These are phyloP conservation scores for Cranoglanis bouderius DNA, from an alignment of 2,113 vertebrate genomes.

Conservation along the genomic window DNA sequence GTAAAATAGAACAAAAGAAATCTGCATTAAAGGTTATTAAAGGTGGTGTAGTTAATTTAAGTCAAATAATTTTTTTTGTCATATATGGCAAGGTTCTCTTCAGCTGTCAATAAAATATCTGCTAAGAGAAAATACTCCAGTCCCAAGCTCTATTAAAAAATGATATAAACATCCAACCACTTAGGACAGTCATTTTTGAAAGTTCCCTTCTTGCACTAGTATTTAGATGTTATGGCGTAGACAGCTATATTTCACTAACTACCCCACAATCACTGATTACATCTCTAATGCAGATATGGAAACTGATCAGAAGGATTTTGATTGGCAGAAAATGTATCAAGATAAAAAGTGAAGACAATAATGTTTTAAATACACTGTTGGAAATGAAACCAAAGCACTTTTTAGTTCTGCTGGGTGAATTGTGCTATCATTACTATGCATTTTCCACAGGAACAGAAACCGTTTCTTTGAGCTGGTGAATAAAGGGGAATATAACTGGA, in stretches of 20 bases:
- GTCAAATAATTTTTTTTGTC: not conserved
- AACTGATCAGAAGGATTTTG: not conserved
- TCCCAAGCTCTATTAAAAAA: not conserved
- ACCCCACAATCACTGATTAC: not conserved
- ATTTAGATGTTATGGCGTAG: not conserved
- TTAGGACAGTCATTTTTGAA: not conserved
- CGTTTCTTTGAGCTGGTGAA: slow-evolving; percentile 95
- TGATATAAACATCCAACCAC: not conserved
- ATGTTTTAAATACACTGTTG: not conserved
- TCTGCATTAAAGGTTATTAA: not conserved
- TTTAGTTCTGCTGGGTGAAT: not conserved
- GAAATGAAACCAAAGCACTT: not conserved
- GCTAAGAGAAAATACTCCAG: not conserved
- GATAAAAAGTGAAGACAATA: not conserved
- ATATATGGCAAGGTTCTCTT: not conserved
- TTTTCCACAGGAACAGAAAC: slow-evolving; percentile 83
- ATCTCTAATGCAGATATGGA: not conserved
- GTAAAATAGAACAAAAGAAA: not conserved
- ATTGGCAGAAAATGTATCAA: not conserved
- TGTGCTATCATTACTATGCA: not conserved
- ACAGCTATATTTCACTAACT: not conserved
- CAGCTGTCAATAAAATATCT: not conserved
- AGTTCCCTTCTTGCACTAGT: not conserved
- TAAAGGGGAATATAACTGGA: slow-evolving; percentile 94
- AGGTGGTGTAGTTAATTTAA: not conserved